phyloP scores from a whole-genome alignment of 2,113 vertebrate genomes.

The Sinocyclocheilus maitianheensis region DNA sequence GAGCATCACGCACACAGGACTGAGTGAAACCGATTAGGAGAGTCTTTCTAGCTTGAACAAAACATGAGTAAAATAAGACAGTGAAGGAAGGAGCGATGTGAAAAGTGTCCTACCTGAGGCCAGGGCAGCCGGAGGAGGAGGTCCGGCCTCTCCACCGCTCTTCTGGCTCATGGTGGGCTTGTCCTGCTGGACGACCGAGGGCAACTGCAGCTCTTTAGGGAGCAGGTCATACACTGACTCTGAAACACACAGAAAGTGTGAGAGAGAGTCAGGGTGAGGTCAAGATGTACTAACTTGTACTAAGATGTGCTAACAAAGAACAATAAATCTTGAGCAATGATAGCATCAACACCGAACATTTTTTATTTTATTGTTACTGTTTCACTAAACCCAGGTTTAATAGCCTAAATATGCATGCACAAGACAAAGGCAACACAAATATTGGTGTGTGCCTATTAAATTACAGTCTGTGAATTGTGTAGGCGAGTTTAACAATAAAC shows the following conservation, averaged over 20 bases:
- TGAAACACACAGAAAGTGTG: conserved; percentile 61
- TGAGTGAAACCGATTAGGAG: conserved; percentile 37
- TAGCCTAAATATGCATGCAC: background rate
- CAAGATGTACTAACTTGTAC: background rate
- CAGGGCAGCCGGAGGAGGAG: conserved; percentile 89
- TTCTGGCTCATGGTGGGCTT: conserved; percentile 97
- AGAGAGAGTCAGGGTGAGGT: conserved; percentile 2
- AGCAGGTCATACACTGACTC: conserved; percentile 99
- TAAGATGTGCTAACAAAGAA: background rate
- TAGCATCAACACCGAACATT: background rate
- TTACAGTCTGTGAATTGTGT: background rate
- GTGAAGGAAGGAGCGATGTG: conserved; percentile 53
- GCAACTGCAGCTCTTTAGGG: conserved; percentile 98
- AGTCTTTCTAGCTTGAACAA: conserved; percentile 32
- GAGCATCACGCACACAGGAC: background rate
- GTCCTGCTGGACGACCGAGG: conserved; percentile 86
- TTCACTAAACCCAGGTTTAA: background rate
- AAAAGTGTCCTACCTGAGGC: conserved; percentile 88
- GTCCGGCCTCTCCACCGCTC: conserved; percentile 94
- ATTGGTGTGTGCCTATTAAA: background rate
- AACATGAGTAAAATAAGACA: conserved; percentile 16
- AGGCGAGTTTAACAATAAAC: background rate
- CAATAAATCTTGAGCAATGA: background rate
- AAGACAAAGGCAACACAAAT: background rate
- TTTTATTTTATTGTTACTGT: background rate